These are phyloP conservation scores for Telenomus remus DNA, from an alignment of 1,140 invertebrate species.

Conservation along the genomic window DNA sequence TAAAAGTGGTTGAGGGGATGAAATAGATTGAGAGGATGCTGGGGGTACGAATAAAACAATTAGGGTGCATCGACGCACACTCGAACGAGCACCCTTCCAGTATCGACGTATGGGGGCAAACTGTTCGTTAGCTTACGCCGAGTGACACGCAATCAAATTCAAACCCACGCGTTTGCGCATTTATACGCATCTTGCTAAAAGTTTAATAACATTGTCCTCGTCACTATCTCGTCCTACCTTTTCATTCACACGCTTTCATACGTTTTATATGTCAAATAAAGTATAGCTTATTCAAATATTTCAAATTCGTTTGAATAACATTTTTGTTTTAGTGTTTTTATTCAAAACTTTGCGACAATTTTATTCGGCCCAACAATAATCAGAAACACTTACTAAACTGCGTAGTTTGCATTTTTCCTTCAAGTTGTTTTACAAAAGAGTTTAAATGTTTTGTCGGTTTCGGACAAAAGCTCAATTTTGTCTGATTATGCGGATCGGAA, in stretches of 20 bases:
- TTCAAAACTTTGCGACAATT: background rate
- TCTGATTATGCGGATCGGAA: conserved; percentile 25
- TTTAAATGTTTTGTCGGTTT: conserved; percentile 20
- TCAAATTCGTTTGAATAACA: too few relatives aligned
- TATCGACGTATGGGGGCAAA: conserved; percentile 60
- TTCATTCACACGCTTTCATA: conserved; percentile 9
- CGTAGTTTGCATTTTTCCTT: conserved; percentile 6
- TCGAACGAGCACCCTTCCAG: conserved; percentile 70
- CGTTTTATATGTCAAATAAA: too few relatives aligned
- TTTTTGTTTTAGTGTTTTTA: too few relatives aligned
- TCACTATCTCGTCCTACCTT: conserved; percentile 20
- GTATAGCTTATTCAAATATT: too few relatives aligned
- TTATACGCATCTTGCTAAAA: conserved; percentile 43
- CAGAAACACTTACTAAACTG: conserved; percentile 5
- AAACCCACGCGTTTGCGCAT: conserved; percentile 57
- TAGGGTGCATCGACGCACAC: conserved; percentile 72
- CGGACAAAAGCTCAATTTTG: conserved; percentile 21
- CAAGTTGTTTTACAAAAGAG: conserved; percentile 28
- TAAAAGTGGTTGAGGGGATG: conserved; percentile 71
- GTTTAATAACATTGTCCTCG: conserved; percentile 47
- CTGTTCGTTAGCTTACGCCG: conserved; percentile 58
- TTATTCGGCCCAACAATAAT: conserved; percentile 14
- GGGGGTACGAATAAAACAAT: conserved; percentile 74
- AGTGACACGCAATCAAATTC: conserved; percentile 59
- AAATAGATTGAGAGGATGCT: conserved; percentile 70